Base-by-base conservation (phyloP, 2,797 vertebrate genomes). In the Periparus ater region DNA sequence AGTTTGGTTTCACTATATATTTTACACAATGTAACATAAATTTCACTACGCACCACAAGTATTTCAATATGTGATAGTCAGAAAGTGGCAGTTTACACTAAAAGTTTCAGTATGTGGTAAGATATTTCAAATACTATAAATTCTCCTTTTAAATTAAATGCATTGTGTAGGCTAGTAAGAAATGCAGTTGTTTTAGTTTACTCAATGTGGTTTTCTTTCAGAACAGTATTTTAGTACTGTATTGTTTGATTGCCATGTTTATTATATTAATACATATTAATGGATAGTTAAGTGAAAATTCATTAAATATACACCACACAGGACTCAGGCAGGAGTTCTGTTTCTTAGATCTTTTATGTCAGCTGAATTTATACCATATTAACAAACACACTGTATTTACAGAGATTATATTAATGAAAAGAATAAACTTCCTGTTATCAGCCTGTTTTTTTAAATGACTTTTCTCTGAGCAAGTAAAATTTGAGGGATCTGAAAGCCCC, bases 11-110 rank as follows among this genome's bases (percentile, higher is more conserved):
- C 97, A 97, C 95, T 97, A 96, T 96, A 93, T 94, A 96, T 96
- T 97, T 97, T 96, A 96, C 94, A 96, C 97, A 97, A 95, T 96
- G 94, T 97, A 97, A 97, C 91, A 96, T 96, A 96, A 96, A 95
- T 93, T 95, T 96, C 94, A 93, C 94, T 95, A 81, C 34, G 86
- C 21, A 25, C 95, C 93, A 93, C 95, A 96, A 96, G 93, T 94
- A 96, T 95, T 96, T 96, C 96, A 96, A 96, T 95, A 94, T 96
- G 91, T 74, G 93, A 97, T 95, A 95, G 92, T 89, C 93, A 95
- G 95, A 97, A 93, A 96, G 91, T 95, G 96, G 95, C 95, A 96
- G 95, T 97, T 97, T 95, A 96, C 81, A 87, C 84, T 96, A 91
- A 92, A 97, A 89, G 96, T 96, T 97, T 97, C 96, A 96, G 84